These are phyloP conservation scores for Schlechtendalia chinensis DNA, from an alignment of 1,140 invertebrate genomes.

Conservation along the genomic window DNA sequence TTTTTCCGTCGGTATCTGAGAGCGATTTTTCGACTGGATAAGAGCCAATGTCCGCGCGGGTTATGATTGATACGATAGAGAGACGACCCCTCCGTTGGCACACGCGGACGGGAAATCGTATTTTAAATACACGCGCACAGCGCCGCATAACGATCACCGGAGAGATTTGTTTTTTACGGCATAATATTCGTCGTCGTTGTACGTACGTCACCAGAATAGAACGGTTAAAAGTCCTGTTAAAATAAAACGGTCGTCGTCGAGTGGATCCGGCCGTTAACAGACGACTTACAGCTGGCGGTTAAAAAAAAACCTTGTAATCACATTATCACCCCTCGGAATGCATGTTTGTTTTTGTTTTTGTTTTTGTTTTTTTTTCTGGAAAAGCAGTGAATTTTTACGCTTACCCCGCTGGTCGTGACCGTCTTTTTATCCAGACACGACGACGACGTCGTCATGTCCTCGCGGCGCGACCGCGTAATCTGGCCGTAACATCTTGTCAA, in stretches of 20 bases:
- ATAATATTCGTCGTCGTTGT: slow-evolving; percentile 35
- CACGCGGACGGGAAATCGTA: slow-evolving; percentile 22
- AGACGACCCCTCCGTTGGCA: slow-evolving; percentile 37
- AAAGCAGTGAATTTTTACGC: not conserved
- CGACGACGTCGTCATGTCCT: slow-evolving; percentile 28
- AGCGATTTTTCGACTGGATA: slow-evolving; percentile 16
- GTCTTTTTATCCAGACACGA: slow-evolving; percentile 26
- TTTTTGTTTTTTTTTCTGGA: not conserved
- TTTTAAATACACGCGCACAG: slow-evolving; percentile 27
- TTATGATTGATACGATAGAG: slow-evolving; percentile 26
- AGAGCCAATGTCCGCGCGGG: slow-evolving; percentile 33
- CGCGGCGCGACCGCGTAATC: not conserved
- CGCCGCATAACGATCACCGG: not conserved
- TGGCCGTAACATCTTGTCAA: slow-evolving; percentile 21
- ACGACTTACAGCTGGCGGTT: slow-evolving; percentile 36
- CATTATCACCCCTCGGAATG: slow-evolving; percentile 13
- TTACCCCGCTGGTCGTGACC: slow-evolving; percentile 37
- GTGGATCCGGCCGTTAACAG: slow-evolving; percentile 36
- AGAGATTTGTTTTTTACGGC: slow-evolving; percentile 47
- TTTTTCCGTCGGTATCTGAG: not conserved
- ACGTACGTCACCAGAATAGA: slow-evolving; percentile 38
- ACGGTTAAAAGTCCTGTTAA: slow-evolving; percentile 43
- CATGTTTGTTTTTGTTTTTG: not conserved
- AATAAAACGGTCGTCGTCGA: slow-evolving; percentile 35
- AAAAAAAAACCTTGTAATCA: slow-evolving; percentile 10